These are phyloP conservation scores for Autographa pulchrina DNA, from an alignment of 2,888 invertebrate genomes.

Conservation along the genomic window DNA sequence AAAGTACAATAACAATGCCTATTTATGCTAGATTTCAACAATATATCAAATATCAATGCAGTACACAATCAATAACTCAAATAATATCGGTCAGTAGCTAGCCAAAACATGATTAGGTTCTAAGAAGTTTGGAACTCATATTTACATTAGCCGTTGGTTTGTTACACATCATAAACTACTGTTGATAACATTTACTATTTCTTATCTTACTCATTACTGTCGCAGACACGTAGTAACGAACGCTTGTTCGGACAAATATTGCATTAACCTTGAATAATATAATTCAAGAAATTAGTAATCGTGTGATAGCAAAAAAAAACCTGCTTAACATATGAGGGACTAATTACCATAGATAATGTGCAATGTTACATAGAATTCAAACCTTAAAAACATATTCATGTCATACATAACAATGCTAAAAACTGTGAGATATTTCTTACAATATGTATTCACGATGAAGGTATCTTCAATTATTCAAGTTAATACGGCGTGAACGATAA, in stretches of 20 bases:
- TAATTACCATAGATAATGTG: slow-evolving; percentile 49
- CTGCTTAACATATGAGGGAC: slow-evolving; percentile 24
- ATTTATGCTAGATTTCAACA: background rate
- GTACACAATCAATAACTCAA: slow-evolving; percentile 42
- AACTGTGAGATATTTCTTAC: slow-evolving; percentile 42
- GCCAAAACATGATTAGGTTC: slow-evolving; percentile 50
- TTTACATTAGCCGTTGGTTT: slow-evolving; percentile 42
- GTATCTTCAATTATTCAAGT: slow-evolving; percentile 53
- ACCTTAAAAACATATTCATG: slow-evolving; percentile 12
- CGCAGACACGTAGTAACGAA: slow-evolving; percentile 26
- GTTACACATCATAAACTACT: slow-evolving; percentile 48
- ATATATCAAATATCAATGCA: slow-evolving; percentile 9
- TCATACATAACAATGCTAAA: slow-evolving; percentile 2
- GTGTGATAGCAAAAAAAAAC: slow-evolving; percentile 39
- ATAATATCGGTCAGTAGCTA: slow-evolving; percentile 28
- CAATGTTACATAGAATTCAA: slow-evolving; percentile 17
- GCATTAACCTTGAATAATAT: slow-evolving; percentile 55
- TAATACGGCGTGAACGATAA: slow-evolving; percentile 49
- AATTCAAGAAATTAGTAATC: slow-evolving; percentile 34
- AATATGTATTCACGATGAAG: slow-evolving; percentile 25
- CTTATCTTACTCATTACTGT: slow-evolving; percentile 44
- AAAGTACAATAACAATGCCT: background rate
- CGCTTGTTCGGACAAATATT: slow-evolving; percentile 38
- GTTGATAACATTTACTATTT: slow-evolving; percentile 46
- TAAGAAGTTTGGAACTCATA: slow-evolving; percentile 34